Evolutionary conservation across 2,888 invertebrate genomes (phyloP).

Genomic region (Lycia hirtaria): DNA sequence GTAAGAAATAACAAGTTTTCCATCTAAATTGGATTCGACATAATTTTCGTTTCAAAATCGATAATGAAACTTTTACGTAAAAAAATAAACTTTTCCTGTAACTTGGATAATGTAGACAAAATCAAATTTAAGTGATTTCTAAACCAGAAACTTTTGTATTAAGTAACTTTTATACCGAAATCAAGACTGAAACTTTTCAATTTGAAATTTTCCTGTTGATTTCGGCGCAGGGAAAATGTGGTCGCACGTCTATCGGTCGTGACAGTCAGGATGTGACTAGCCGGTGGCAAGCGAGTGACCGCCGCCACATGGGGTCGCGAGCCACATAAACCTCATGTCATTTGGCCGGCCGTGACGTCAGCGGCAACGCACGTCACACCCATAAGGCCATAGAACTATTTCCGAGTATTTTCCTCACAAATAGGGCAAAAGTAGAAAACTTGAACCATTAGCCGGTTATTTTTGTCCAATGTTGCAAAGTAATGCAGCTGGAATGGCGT

Average conservation of each 20-base stretch:
- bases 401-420: conserved; percentile 39
- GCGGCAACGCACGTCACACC: conserved; percentile 34
- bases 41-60: not conserved
- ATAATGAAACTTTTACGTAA: not conserved
- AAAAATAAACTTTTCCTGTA: too few relatives aligned
- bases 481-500: conserved; percentile 11
- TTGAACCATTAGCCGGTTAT: not conserved
- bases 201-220: conserved; percentile 19
- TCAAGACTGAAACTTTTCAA: conserved; percentile 13
- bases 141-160: too few relatives aligned
- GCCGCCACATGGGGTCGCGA: conserved; percentile 24
- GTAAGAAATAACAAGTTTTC: not conserved
- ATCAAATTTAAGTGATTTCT: too few relatives aligned
- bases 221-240: conserved; percentile 1
- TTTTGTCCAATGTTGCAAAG: conserved; percentile 1
- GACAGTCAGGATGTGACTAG: conserved; percentile 40
- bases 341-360: conserved; percentile 59
- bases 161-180: too few relatives aligned
- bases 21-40: not conserved
- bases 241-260: conserved; percentile 28
- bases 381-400: conserved; percentile 38
- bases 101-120: too few relatives aligned
- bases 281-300: conserved; percentile 32
- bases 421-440: conserved; percentile 26
- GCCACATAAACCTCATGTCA: conserved; percentile 25